phyloP scores from a whole-genome alignment of 2,797 vertebrate genomes.

The Chloroceryle amazona region DNA sequence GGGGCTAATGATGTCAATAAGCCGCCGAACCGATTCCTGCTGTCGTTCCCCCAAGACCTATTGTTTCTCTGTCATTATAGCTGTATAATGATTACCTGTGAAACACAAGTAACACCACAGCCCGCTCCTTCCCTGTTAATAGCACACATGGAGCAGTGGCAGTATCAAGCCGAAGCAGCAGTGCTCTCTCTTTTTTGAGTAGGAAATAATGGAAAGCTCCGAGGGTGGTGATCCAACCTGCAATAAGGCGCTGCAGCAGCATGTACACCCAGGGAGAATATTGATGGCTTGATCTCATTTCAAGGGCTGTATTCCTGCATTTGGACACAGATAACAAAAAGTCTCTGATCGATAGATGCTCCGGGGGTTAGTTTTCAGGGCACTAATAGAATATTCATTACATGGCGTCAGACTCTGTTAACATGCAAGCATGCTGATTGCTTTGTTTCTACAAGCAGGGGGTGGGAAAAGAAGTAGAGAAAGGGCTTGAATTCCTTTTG shows the following conservation, averaged over 20 bases:
- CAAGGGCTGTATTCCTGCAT: not conserved
- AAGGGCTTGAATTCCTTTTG: not conserved
- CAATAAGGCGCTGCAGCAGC: constrained; percentile 25
- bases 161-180: not conserved
- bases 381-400: not conserved
- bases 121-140: not conserved
- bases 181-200: not conserved
- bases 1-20: not conserved
- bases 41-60: not conserved
- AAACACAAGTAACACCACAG: not conserved
- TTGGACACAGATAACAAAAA: not conserved
- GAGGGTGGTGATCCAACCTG: not conserved
- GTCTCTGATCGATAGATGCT: not conserved
- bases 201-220: not conserved
- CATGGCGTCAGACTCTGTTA: not conserved
- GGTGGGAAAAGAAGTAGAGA: not conserved
- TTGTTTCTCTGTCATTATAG: not conserved
- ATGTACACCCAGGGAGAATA: not conserved
- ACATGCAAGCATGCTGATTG: not conserved
- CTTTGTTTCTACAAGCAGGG: not conserved
- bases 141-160: not conserved
- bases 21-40: not conserved
- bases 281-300: constrained; percentile 4
- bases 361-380: not conserved
- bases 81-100: not conserved